Evolutionary conservation across 1,140 invertebrate genomes (phyloP).

Genomic region (Globodera ellingtonae): DNA sequence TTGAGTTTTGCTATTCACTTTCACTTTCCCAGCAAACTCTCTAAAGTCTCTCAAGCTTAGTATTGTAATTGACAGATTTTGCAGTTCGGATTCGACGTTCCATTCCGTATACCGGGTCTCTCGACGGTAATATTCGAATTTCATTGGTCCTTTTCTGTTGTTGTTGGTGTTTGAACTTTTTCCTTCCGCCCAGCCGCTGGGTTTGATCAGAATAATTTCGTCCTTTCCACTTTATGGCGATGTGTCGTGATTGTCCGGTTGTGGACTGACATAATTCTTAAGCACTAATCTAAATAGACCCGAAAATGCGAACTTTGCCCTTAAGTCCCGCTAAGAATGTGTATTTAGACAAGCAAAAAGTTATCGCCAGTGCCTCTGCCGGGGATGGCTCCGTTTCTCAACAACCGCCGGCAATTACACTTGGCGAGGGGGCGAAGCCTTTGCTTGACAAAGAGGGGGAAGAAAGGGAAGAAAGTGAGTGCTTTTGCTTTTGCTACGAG

Average conservation of each 20-base stretch:
- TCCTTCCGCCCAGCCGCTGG: not conserved
- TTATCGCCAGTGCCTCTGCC: constrained; percentile 26
- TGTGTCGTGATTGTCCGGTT: not conserved
- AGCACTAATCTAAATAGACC: too few relatives aligned
- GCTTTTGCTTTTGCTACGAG: not conserved
- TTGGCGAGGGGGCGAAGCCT: constrained; percentile 60
- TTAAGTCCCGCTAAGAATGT: not conserved
- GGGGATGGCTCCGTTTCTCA: constrained; percentile 34
- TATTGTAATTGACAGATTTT: constrained; percentile 26
- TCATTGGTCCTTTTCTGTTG: not conserved
- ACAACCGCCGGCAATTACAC: constrained; percentile 44
- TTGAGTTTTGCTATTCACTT: not conserved
- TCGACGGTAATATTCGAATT: constrained; percentile 45
- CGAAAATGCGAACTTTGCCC: too few relatives aligned
- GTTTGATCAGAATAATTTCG: not conserved
- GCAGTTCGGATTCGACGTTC: constrained; percentile 59
- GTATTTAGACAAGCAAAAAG: not conserved
- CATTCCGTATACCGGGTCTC: constrained; percentile 53
- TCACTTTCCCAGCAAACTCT: not conserved
- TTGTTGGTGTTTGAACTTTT: not conserved
- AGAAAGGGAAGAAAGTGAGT: constrained; percentile 43
- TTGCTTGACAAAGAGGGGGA: constrained; percentile 51
- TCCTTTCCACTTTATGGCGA: not conserved
- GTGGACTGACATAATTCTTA: not conserved
- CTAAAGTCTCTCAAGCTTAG: not conserved